Evolutionary conservation across 2,888 invertebrate species (phyloP).

Genomic region (Marasmarcha lunaedactyla): DNA sequence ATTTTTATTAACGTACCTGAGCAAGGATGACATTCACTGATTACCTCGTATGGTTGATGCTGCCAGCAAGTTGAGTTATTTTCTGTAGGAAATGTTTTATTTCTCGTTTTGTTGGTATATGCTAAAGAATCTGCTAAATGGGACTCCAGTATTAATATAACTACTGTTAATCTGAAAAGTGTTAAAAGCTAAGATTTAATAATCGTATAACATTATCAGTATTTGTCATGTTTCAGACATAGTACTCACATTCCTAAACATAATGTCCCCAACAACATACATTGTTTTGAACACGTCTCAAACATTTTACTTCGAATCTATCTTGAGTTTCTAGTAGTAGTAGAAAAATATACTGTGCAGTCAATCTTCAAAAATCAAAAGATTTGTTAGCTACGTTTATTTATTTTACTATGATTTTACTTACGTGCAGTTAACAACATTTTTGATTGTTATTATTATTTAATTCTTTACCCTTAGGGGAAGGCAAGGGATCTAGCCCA

Average conservation of each 20-base stretch:
- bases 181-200: too few relatives aligned
- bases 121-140: conserved; percentile 63
- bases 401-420: too few relatives aligned
- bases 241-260: conserved; percentile 81
- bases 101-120: conserved; percentile 72
- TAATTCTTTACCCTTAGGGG: too few relatives aligned
- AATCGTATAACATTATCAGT: too few relatives aligned
- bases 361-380: too few relatives aligned
- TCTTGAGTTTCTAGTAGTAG: too few relatives aligned
- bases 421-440: too few relatives aligned
- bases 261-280: conserved; percentile 84
- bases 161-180: conserved; percentile 76
- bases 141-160: conserved; percentile 86
- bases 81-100: conserved; percentile 76
- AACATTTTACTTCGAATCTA: conserved; percentile 78
- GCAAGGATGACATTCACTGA: conserved; percentile 88
- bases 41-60: conserved; percentile 77
- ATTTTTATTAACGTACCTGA: conserved; percentile 58
- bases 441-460: too few relatives aligned
- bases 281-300: conserved; percentile 86
- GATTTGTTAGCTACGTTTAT: too few relatives aligned
- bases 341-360: not conserved
- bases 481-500: too few relatives aligned
- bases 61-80: conserved; percentile 85
- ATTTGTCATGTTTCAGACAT: too few relatives aligned